These are phyloP conservation scores for Sphenodon punctatus DNA, from an alignment of 2,797 vertebrate genomes.

Conservation along the genomic window DNA sequence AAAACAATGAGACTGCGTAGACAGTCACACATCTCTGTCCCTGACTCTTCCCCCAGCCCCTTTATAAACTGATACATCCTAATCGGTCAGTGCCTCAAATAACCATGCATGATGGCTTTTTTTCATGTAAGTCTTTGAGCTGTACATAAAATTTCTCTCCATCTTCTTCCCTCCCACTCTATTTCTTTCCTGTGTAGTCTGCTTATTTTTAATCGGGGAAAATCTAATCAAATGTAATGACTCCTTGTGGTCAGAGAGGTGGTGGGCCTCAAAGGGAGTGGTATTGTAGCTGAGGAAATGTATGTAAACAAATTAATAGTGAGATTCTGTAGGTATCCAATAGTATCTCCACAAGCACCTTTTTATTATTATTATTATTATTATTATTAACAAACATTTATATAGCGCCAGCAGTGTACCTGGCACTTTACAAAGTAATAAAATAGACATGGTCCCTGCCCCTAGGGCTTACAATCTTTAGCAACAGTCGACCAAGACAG, in stretches of 20 bases:
- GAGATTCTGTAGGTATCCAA: neutral
- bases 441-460: no score
- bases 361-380: neutral
- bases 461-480: no score
- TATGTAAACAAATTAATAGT: neutral
- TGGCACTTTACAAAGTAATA: no score
- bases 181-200: neutral
- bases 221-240: rapidly evolving
- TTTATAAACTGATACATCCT: neutral
- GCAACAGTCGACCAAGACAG: neutral
- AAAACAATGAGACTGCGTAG: no score
- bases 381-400: no score
- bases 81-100: neutral
- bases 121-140: neutral
- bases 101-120: neutral
- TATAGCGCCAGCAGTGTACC: no score
- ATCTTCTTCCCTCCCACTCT: rapidly evolving
- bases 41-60: neutral
- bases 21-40: no score
- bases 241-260: neutral
- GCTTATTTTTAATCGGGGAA: neutral
- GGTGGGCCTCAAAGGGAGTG: neutral
- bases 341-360: neutral
- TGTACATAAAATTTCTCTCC: neutral
- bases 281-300: neutral